Conservation (phyloP, 2,797 vertebrate species). For the Chloroceryle amazona region DNA sequence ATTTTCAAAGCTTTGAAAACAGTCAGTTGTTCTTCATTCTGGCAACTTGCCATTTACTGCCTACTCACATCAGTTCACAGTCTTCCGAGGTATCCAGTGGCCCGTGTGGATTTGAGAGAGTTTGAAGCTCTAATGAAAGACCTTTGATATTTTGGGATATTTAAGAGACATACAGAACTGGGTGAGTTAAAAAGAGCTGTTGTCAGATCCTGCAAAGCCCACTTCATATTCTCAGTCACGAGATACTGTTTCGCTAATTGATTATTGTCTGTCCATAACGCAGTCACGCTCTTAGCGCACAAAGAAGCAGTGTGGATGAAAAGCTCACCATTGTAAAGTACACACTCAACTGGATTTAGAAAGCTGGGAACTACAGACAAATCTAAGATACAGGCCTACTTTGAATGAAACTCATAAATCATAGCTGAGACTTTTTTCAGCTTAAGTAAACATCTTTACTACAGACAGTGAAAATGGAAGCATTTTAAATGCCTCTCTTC, state of each 20-base stretch:
- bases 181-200: conserved; percentile 68
- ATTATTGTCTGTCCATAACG: conserved; percentile 37
- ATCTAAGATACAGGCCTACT: neutral
- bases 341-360: conserved; percentile 6
- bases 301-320: conserved; percentile 49
- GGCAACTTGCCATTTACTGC: conserved; percentile 51
- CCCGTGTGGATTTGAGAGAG: conserved; percentile 22
- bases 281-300: conserved; percentile 3
- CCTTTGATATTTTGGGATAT: conserved; percentile 54
- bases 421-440: neutral
- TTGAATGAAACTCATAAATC: conserved; percentile 45
- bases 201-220: conserved; percentile 55
- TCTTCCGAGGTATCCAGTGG: conserved; percentile 43
- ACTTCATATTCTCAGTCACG: conserved; percentile 53
- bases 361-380: conserved; percentile 10
- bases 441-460: conserved; percentile 3
- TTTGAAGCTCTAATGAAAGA: conserved; percentile 57
- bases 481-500: neutral
- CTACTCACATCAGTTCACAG: conserved; percentile 41
- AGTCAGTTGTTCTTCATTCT: conserved; percentile 33
- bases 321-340: conserved; percentile 26
- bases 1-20: conserved; percentile 75
- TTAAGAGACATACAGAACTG: conserved; percentile 19
- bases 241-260: conserved; percentile 45
- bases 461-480: neutral